These are phyloP conservation scores for Magallana angulata DNA, from an alignment of 1,140 invertebrate genomes.

Conservation along the genomic window DNA sequence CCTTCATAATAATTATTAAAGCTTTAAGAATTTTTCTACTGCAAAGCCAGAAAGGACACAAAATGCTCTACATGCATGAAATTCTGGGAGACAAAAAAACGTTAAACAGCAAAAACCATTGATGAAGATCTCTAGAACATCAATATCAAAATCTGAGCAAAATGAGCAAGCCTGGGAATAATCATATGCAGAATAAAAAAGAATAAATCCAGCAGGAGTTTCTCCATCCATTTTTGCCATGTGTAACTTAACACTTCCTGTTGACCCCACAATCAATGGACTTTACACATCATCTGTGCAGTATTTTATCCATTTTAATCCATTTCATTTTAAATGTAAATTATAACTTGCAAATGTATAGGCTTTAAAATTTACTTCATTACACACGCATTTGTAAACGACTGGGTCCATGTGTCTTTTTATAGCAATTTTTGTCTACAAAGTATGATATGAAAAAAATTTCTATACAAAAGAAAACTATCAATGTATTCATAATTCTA, in stretches of 20 bases:
- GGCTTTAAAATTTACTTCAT: too few species aligned
- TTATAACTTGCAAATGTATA: too few species aligned
- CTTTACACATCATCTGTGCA: background rate
- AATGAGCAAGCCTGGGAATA: conserved; percentile 15
- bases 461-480: too few species aligned
- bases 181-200: conserved; percentile 33
- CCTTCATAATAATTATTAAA: too few species aligned
- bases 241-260: background rate
- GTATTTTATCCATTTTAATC: too few species aligned
- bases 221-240: conserved; percentile 15
- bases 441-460: too few species aligned
- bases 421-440: too few species aligned
- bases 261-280: conserved; percentile 7
- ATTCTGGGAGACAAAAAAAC: conserved; percentile 19
- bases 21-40: too few species aligned
- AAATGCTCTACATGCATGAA: conserved; percentile 21
- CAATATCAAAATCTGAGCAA: conserved; percentile 28
- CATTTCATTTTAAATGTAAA: too few species aligned
- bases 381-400: too few species aligned
- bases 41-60: background rate
- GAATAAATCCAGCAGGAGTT: conserved; percentile 33
- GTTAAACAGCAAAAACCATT: conserved; percentile 24
- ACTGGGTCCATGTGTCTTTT: too few species aligned
- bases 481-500: too few species aligned
- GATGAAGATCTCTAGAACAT: conserved; percentile 39